Base-by-base conservation (phyloP, 2,888 invertebrate genomes). In the Geophilus truncorum region DNA sequence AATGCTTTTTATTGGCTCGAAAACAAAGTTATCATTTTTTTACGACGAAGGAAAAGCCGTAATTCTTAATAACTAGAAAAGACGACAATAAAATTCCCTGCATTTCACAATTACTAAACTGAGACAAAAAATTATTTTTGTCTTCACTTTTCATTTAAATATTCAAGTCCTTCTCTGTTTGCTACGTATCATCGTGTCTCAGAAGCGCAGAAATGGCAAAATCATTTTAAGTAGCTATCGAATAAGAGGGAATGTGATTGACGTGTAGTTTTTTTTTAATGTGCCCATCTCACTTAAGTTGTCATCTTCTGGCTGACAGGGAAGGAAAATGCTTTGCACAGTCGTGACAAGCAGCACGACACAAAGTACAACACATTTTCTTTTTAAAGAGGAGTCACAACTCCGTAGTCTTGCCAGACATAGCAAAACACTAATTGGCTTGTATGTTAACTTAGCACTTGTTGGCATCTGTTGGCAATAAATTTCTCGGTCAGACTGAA, bases 361-460 rank as follows among this genome's bases (percentile, higher is more conserved):
- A 62, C 25, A 62, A 62, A 62, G 62, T 62, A 62, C 62, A 62
- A 62, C 62, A 62, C 62, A 25, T 25, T 62, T 45, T 62, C 62
- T 62, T 25, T 62, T 28, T 62, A 62, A 62, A 62, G 62, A 62
- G 62, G 25, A 62, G 62, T 62, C 62, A 62, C 25, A 62, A 9
- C 23, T 62, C 15, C 62, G 23, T 62, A 62, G 23, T 25, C 62
- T 62, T 62, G 62, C 62, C 62, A 62, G 62, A 62, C 62, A 62
- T 62, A 62, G 62, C 62, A 62, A 62, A 62, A 62, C 62, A 62
- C 62, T 62, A 62, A 62, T 62, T 62, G 62, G 62, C 62, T 62
- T 62, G 62, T 62, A 62, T 62, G 62, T 62, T 62, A 62, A 62
- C 25, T 62, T 62, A 25, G 62, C 62, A 62, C 62, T 62, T 62